Evolutionary conservation across 2,888 invertebrate species (phyloP).

Genomic region (Sinhomidia bicolor): DNA sequence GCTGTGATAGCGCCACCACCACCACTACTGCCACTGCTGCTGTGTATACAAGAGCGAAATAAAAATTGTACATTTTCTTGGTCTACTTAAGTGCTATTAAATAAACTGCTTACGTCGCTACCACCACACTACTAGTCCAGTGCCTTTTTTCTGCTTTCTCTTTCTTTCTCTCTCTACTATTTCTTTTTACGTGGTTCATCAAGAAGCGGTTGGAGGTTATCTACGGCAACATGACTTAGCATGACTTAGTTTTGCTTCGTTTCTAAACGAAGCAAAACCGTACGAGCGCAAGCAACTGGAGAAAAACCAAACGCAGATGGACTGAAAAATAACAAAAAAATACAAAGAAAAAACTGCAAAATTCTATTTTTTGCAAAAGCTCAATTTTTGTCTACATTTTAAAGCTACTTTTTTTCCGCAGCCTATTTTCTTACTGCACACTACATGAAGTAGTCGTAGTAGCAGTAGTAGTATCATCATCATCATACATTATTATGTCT

Average conservation of each 20-base stretch:
- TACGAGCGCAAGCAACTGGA: neutral
- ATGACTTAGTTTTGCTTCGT: too few relatives aligned
- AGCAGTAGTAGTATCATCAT: neutral
- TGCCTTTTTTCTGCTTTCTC: neutral
- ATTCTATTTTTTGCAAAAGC: too few relatives aligned
- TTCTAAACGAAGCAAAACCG: neutral
- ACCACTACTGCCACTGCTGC: neutral
- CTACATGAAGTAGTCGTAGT: neutral
- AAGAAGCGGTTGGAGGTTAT: conserved; percentile 65
- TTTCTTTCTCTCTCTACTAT: conserved; percentile 22
- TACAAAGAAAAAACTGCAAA: too few relatives aligned
- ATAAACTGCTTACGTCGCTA: conserved; percentile 28
- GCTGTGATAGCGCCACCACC: neutral
- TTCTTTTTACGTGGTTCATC: conserved; percentile 60
- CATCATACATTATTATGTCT: conserved; percentile 10
- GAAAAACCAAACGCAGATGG: neutral
- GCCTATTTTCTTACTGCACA: too few relatives aligned
- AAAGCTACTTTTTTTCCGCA: neutral
- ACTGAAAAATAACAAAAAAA: conserved; percentile 7
- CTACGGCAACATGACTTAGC: conserved; percentile 18
- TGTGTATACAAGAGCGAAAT: neutral
- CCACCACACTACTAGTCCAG: neutral
- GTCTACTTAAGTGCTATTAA: conserved; percentile 35
- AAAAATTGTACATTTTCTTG: conserved; percentile 43
- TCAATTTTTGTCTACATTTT: too few relatives aligned